Conservation (phyloP, 1,140 invertebrate genomes). For the Parapsyche elsis region DNA sequence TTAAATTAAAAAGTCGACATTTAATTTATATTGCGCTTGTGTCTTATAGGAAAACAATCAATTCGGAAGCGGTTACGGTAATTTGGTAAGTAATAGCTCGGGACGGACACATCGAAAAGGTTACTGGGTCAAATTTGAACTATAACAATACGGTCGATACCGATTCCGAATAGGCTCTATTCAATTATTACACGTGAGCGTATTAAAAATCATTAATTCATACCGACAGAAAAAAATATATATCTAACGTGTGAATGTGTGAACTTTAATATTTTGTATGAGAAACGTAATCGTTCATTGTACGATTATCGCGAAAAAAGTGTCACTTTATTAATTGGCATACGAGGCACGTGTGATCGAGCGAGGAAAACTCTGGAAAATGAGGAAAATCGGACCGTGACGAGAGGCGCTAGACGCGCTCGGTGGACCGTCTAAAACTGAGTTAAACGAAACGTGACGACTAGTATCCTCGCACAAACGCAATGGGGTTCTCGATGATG, state of each 20-base stretch:
- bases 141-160: background rate
- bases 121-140: constrained; percentile 40
- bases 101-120: constrained; percentile 28
- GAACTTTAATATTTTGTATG: background rate
- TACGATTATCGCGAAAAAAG: background rate
- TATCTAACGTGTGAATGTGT: background rate
- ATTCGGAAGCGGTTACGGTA: constrained; percentile 11
- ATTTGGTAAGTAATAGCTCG: constrained; percentile 23
- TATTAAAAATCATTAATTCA: background rate
- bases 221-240: background rate
- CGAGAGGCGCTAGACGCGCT: background rate
- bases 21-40: too few species aligned
- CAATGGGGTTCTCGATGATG: constrained; percentile 5
- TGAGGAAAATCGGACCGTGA: constrained; percentile 30
- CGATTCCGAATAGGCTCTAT: background rate
- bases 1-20: too few species aligned
- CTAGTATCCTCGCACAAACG: background rate
- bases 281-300: background rate
- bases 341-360: constrained; percentile 1
- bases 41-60: too few species aligned
- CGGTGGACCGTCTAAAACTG: constrained; percentile 28
- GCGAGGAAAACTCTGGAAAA: constrained; percentile 6
- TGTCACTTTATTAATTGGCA: background rate
- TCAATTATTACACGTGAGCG: background rate
- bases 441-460: constrained; percentile 23